Percentiles rank a stretch among this genome's conserved stretches.
phyloP scores from a whole-genome alignment of 2,113 vertebrate species.

The Phylloscopus whistleri region DNA sequence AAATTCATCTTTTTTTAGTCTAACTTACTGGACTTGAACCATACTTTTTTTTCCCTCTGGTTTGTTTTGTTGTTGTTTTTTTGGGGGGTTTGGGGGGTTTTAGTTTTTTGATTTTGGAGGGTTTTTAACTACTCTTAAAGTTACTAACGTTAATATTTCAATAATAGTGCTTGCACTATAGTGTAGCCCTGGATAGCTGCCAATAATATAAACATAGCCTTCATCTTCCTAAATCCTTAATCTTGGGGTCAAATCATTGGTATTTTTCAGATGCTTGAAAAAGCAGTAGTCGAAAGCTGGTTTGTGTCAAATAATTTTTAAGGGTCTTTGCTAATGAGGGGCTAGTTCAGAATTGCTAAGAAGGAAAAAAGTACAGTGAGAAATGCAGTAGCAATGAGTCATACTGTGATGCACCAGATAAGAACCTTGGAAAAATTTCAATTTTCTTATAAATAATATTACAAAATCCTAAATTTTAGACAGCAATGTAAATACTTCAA shows the following conservation, averaged over 20 bases:
- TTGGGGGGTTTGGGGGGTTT: not conserved
- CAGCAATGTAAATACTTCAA: not conserved
- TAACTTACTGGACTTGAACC: not conserved
- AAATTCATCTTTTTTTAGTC: not conserved
- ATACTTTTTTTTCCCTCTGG: not conserved
- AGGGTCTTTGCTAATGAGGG: not conserved
- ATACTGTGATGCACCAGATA: not conserved
- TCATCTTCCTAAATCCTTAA: not conserved
- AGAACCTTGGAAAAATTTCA: not conserved
- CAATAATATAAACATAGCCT: not conserved
- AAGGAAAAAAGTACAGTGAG: not conserved
- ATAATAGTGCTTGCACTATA: not conserved
- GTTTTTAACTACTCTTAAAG: not conserved
- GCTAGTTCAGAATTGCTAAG: not conserved
- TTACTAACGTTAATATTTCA: not conserved
- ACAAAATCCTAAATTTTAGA: not conserved
- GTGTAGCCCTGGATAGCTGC: not conserved
- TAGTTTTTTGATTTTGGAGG: too few species aligned
- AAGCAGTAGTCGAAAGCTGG: not conserved
- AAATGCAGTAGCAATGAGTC: not conserved
- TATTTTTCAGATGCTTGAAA: conserved; percentile 39
- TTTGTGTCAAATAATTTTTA: not conserved
- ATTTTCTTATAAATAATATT: not conserved
- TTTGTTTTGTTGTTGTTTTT: not conserved
- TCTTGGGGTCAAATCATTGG: not conserved